These are phyloP conservation scores for Sebastes taczanowskii DNA, from an alignment of 2,797 vertebrate species.

Conservation along the genomic window DNA sequence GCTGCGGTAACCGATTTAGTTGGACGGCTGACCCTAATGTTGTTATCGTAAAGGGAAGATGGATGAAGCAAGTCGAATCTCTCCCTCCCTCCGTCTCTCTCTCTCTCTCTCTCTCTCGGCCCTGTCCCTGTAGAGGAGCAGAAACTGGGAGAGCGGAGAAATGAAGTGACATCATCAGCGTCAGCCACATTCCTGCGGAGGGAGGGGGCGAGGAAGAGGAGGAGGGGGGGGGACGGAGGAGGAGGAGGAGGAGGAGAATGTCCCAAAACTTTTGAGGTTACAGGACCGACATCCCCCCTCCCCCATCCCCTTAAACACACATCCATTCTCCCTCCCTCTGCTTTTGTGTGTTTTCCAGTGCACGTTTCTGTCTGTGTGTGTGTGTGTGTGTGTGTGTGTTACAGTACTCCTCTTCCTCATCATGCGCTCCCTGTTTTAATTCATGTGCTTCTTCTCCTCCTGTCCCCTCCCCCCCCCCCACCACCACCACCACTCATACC, in stretches of 20 bases:
- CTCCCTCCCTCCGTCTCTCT: background rate
- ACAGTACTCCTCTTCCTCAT: conserved; percentile 76
- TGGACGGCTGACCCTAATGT: conserved; percentile 74
- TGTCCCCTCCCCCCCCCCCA: conserved; percentile 27
- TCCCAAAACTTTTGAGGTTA: conserved; percentile 76
- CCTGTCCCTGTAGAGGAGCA: conserved; percentile 65
- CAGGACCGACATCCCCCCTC: conserved; percentile 38
- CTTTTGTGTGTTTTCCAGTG: background rate
- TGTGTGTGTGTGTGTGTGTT: conserved; percentile 15
- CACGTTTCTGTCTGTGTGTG: background rate
- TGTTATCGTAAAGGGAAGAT: conserved; percentile 69
- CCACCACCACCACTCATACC: conserved; percentile 16
- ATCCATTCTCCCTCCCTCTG: conserved; percentile 2
- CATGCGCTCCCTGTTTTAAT: conserved; percentile 82
- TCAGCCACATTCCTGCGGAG: conserved; percentile 81
- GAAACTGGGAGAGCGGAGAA: conserved; percentile 76
- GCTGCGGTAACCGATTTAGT: conserved; percentile 62
- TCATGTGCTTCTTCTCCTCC: conserved; percentile 72
- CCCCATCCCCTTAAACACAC: conserved; percentile 13
- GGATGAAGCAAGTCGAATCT: conserved; percentile 60
- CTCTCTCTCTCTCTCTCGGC: background rate
- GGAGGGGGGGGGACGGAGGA: background rate
- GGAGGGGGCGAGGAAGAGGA: conserved; percentile 52
- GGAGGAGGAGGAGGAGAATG: conserved; percentile 54
- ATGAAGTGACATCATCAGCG: conserved; percentile 85